phyloP scores from a whole-genome alignment of 2,113 vertebrate genomes.

The Perccottus glenii region DNA sequence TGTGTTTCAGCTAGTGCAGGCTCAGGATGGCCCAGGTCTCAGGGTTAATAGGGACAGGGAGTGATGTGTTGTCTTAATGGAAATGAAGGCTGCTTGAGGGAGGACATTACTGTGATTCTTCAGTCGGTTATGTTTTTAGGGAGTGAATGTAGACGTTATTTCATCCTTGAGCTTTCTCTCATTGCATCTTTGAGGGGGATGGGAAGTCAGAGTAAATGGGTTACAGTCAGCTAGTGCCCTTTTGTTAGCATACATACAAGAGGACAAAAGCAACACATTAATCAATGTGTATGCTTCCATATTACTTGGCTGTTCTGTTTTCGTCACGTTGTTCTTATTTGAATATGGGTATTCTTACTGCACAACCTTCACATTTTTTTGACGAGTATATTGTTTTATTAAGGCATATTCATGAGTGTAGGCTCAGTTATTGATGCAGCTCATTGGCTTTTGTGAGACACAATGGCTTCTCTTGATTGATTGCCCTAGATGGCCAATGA shows the following conservation, averaged over 20 bases:
- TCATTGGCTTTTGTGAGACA: constrained; percentile 67
- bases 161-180: constrained; percentile 38
- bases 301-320: constrained; percentile 2
- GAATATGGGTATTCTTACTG: constrained; percentile 15
- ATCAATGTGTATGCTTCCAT: constrained; percentile 18
- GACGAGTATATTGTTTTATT: constrained; percentile 63
- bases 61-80: constrained; percentile 68
- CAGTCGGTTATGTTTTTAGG: constrained; percentile 68
- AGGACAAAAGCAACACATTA: constrained; percentile 36
- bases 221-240: constrained; percentile 49
- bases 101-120: constrained; percentile 57
- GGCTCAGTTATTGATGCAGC: constrained; percentile 70
- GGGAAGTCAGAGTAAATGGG: constrained; percentile 35
- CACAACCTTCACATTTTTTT: constrained; percentile 13
- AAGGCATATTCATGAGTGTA: constrained; percentile 60
- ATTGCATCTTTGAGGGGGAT: constrained; percentile 51
- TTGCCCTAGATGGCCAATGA: constrained; percentile 46
- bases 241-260: constrained; percentile 49
- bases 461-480: constrained; percentile 70
- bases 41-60: constrained; percentile 60
- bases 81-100: constrained; percentile 65
- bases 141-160: constrained; percentile 58
- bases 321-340: constrained; percentile 10
- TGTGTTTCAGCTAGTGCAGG: constrained; percentile 40
- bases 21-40: constrained; percentile 43